Evolutionary conservation across 1,140 invertebrate species (phyloP).

Genomic region (Saccostrea cuccullata): DNA sequence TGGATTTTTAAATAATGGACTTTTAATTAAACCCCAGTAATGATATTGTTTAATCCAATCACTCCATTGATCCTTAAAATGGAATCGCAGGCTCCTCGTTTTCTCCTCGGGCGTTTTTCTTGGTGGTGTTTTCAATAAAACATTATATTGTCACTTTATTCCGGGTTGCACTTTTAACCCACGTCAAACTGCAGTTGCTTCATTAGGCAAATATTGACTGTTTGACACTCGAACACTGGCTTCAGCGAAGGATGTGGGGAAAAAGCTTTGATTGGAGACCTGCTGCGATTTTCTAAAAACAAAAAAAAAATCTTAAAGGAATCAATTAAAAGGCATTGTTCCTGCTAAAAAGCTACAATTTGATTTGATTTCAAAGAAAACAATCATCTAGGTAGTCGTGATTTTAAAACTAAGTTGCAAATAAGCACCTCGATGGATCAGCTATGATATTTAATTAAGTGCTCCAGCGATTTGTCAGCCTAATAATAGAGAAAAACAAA

Average conservation of each 20-base stretch:
- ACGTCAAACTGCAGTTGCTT: background rate
- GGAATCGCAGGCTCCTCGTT: background rate
- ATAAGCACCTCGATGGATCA: no score
- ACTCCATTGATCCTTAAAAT: background rate
- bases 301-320: no score
- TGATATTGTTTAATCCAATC: constrained; percentile 10
- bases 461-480: no score
- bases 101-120: constrained; percentile 25
- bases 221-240: background rate
- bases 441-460: no score
- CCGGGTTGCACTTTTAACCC: background rate
- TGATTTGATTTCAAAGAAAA: no score
- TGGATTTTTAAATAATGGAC: background rate
- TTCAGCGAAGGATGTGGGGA: background rate
- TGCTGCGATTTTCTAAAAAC: background rate
- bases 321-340: no score
- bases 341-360: no score
- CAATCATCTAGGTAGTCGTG: no score
- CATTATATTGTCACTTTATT: constrained; percentile 27
- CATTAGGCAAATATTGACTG: constrained; percentile 2
- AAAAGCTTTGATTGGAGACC: background rate
- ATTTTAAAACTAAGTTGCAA: no score
- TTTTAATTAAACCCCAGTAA: background rate
- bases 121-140: constrained; percentile 32
- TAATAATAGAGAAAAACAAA: no score